Evolutionary conservation across 2,797 vertebrate species (phyloP).

Genomic region (Silurus aristotelis): DNA sequence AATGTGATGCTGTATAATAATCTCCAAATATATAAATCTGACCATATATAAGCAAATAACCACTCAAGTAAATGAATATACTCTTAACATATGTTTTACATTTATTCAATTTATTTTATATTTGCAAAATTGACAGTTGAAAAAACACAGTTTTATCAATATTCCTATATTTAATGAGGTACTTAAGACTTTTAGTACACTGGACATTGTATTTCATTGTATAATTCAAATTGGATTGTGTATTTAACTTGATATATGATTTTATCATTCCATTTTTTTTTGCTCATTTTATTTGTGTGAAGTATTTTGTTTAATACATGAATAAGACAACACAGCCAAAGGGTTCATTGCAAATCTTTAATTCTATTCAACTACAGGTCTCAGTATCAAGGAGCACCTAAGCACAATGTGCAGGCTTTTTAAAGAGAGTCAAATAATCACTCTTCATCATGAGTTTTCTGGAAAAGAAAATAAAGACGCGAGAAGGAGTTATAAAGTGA

Average conservation of each 20-base stretch:
- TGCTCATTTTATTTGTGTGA: neutral
- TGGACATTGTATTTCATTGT: neutral
- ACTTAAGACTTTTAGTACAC: neutral
- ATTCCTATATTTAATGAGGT: neutral
- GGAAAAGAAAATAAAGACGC: constrained; percentile 21
- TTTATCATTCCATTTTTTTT: neutral
- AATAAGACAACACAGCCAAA: constrained; percentile 5
- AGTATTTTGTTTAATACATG: neutral
- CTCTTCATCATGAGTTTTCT: constrained; percentile 56
- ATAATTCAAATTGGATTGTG: neutral
- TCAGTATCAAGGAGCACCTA: constrained; percentile 7
- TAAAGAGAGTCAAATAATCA: constrained; percentile 31
- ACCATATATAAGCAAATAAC: neutral
- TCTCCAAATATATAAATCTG: neutral
- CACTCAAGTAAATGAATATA: neutral
- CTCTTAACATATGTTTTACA: neutral
- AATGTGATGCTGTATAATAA: neutral
- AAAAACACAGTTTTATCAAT: neutral
- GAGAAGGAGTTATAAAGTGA: neutral
- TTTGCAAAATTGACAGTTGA: neutral
- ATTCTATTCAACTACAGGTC: constrained; percentile 40
- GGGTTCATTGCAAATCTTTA: constrained; percentile 29
- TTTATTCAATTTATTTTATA: neutral
- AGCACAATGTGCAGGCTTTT: constrained; percentile 12
- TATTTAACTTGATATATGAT: neutral